phyloP scores from a whole-genome alignment of 2,888 invertebrate genomes.

The Pyrochroa serraticornis region DNA sequence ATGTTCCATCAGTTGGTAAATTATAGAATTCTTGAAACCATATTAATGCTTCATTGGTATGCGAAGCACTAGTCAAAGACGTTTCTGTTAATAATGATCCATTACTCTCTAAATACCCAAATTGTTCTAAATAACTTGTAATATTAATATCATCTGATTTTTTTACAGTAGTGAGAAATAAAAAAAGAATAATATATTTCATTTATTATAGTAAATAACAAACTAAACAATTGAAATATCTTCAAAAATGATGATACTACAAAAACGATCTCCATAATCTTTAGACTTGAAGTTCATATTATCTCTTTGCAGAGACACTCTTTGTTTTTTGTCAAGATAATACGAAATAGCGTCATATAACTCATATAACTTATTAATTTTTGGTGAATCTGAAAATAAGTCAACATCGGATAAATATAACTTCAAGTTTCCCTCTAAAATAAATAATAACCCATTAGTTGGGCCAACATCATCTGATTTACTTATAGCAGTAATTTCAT shows the following conservation, averaged over 20 bases:
- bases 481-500: not conserved
- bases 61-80: too few relatives aligned
- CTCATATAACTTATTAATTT: too few relatives aligned
- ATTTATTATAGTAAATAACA: not conserved
- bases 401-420: not conserved
- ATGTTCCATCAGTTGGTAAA: too few relatives aligned
- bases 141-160: conserved; percentile 3
- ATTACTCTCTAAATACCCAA: conserved; percentile 10
- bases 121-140: conserved; percentile 8
- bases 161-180: conserved; percentile 11
- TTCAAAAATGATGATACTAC: conserved; percentile 1
- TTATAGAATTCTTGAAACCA: too few relatives aligned
- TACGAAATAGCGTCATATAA: conserved; percentile 1
- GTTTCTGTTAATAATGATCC: not conserved
- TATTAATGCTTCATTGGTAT: too few relatives aligned
- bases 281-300: conserved; percentile 1
- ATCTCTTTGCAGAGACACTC: conserved; percentile 1
- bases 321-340: conserved; percentile 3
- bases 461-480: too few relatives aligned
- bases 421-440: too few relatives aligned
- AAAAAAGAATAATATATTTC: conserved; percentile 5
- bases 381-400: conserved; percentile 1
- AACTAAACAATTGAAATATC: not conserved
- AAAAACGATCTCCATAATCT: conserved; percentile 1
- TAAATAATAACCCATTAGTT: too few relatives aligned